Conservation (phyloP, 1,140 invertebrate genomes). For the Aphelinus atriplicis region DNA sequence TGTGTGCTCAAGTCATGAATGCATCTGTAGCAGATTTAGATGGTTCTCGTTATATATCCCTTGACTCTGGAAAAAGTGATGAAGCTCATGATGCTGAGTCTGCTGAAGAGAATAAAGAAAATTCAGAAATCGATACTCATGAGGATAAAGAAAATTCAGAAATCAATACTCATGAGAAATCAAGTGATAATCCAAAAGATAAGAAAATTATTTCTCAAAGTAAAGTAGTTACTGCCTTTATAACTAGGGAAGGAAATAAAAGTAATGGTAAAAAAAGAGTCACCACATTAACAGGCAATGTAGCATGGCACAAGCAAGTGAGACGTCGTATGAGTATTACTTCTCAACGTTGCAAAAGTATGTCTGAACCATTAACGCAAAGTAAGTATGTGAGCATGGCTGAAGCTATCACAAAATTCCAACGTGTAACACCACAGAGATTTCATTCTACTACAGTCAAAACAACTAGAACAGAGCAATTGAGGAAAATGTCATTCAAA, state of each 20-base stretch:
- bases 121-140: slow-evolving; percentile 30
- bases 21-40: slow-evolving; percentile 32
- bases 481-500: slow-evolving; percentile 46
- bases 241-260: background rate
- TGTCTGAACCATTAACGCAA: slow-evolving; percentile 31
- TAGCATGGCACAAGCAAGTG: slow-evolving; percentile 1
- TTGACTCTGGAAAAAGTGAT: background rate
- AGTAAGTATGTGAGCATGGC: slow-evolving; percentile 62
- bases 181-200: background rate
- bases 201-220: slow-evolving; percentile 5
- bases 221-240: slow-evolving; percentile 32
- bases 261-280: slow-evolving; percentile 16
- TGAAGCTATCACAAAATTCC: slow-evolving; percentile 62
- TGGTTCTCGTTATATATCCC: background rate
- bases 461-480: slow-evolving; percentile 42
- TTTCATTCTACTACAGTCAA: slow-evolving; percentile 52
- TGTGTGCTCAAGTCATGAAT: slow-evolving; percentile 36
- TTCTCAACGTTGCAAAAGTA: slow-evolving; percentile 41
- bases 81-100: background rate
- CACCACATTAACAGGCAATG: slow-evolving; percentile 1
- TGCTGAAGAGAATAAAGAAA: slow-evolving; percentile 21
- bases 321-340: slow-evolving; percentile 33
- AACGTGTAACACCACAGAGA: slow-evolving; percentile 61
- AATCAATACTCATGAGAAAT: background rate
- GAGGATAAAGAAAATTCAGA: slow-evolving; percentile 2